Evolutionary conservation across 2,797 vertebrate genomes (phyloP), one percentile per base, ranked within the genome.

Genomic region (Galago senegalensis): DNA sequence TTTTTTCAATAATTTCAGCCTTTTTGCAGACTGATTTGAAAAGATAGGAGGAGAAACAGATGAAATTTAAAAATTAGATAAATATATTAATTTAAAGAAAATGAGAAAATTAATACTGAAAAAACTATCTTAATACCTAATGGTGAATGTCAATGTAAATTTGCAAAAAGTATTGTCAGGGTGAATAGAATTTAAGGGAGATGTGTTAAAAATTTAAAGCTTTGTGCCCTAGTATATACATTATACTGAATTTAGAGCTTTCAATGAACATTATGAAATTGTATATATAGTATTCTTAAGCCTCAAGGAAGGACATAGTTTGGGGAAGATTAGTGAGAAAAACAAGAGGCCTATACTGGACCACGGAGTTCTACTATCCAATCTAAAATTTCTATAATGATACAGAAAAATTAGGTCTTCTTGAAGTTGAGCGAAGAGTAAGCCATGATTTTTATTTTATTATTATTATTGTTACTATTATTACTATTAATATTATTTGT

Each of bases 91-190:
- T 93, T 87, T 87, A 72, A 21, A 77, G 79, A 4, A 73, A 27
- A 73, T 56, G 27, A 29, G 8, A 80, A 91, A 87, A 80, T 65
- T 70, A 61, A 69, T 65, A 91, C 23, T 53, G 79, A 84, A 82
- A 89, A 77, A 34, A 40, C 43, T 89, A 25, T 49, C 13, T 43
- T 37, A 72, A 67, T 43, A 65, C 7, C 12, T 18, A 86, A 67
- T 60, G 12, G 40, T 88, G 83, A 95, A 80, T 61, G 25, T 75
- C 89, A 91, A 91, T 46, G 7, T 77, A 70, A 77, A 86, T 82
- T 5, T 92, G 21, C 86, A 76, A 76, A 23, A 92, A 81, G 0
- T n/a, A 49, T 65, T 73, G 8, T 49, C 20, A 87, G 76, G 21
- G 61, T 83, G 31, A 83, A 77, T 29, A 86, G 14, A 89, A 77